Evolutionary conservation across 1,140 invertebrate species (phyloP).

Genomic region (Leptonema lineaticorne): DNA sequence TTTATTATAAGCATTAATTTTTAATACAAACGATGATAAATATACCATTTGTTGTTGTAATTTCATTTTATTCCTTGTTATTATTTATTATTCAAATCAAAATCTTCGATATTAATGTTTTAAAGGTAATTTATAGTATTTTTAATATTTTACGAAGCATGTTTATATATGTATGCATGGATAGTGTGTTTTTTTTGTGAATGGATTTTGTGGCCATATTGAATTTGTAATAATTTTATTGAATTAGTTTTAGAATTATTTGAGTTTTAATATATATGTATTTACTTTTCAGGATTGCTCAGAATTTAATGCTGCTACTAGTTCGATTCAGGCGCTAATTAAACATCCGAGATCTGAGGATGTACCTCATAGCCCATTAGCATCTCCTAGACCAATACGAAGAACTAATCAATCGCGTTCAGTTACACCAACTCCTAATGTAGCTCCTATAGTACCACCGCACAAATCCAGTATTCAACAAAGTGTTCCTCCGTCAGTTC

Average conservation of each 20-base stretch:
- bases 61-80: constrained; percentile 2
- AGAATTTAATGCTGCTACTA: constrained; percentile 63
- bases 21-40: constrained; percentile 33
- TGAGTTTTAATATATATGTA: background rate
- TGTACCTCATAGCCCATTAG: constrained; percentile 46
- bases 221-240: background rate
- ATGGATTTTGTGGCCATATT: background rate
- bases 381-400: constrained; percentile 48
- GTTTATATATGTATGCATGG: background rate
- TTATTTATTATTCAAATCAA: background rate
- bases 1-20: constrained; percentile 27
- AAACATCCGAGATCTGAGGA: constrained; percentile 39
- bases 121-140: background rate
- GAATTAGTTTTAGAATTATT: background rate
- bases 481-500: background rate
- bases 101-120: background rate
- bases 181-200: background rate
- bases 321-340: constrained; percentile 58
- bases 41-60: constrained; percentile 7
- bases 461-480: constrained; percentile 27
- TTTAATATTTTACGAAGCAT: background rate
- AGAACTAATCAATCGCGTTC: constrained; percentile 37
- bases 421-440: constrained; percentile 35
- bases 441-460: constrained; percentile 32
- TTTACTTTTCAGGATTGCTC: constrained; percentile 55